Evolutionary conservation across 2,113 vertebrate species (phyloP).

Genomic region (Cettia cetti): DNA sequence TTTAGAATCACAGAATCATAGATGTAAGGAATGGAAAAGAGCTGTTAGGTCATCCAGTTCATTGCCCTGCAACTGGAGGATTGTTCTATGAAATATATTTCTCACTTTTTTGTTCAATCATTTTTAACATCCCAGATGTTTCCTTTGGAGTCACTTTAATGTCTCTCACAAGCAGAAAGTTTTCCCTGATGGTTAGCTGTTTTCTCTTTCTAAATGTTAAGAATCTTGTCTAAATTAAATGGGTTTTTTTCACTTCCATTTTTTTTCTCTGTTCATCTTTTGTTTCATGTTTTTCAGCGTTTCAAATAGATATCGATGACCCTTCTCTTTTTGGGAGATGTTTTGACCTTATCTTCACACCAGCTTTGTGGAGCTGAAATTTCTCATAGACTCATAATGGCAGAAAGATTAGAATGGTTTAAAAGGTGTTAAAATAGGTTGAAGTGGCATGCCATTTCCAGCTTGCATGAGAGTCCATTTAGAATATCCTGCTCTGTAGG

Average conservation of each 20-base stretch:
- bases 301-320: not conserved
- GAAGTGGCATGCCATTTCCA: not conserved
- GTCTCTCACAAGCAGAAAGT: not conserved
- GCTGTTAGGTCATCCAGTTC: slow-evolving; percentile 5
- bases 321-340: not conserved
- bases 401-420: not conserved
- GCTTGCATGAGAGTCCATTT: not conserved
- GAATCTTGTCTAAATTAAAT: not conserved
- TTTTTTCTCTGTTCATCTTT: not conserved
- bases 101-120: not conserved
- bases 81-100: not conserved
- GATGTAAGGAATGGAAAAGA: slow-evolving; percentile 27
- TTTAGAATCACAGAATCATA: slow-evolving; percentile 41
- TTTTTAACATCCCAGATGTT: not conserved
- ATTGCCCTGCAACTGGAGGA: not conserved
- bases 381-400: not conserved
- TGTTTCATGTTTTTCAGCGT: not conserved
- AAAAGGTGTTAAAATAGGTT: not conserved
- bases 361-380: not conserved
- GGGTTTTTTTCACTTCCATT: not conserved
- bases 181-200: not conserved
- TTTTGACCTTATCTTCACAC: not conserved
- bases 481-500: not conserved
- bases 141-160: slow-evolving; percentile 21
- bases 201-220: not conserved